Evolutionary conservation across 1,140 invertebrate genomes (phyloP).

Genomic region (Drosophila subobscura): DNA sequence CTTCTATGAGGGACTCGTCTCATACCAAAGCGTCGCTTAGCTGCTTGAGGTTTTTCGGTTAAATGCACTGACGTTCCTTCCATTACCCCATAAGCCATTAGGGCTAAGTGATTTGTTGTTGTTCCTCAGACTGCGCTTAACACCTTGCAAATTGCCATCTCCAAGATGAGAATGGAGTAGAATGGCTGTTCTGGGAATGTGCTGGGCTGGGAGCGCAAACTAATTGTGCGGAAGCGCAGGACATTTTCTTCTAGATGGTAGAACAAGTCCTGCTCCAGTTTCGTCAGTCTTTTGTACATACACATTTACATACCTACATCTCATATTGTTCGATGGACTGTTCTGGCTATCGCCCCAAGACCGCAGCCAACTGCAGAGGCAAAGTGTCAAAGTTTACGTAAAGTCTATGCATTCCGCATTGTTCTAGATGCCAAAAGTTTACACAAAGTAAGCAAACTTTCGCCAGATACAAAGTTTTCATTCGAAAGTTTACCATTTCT

Average conservation of each 20-base stretch:
- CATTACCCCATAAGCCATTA: conserved; percentile 69
- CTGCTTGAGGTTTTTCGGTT: conserved; percentile 80
- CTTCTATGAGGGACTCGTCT: conserved; percentile 19
- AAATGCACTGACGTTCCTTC: conserved; percentile 58
- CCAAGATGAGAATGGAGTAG: conserved; percentile 9
- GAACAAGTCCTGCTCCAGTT: conserved; percentile 60
- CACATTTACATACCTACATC: conserved; percentile 1
- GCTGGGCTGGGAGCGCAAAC: conserved; percentile 40
- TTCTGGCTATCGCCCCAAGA: conserved; percentile 3
- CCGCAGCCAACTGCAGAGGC: conserved; percentile 25
- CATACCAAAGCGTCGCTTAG: conserved; percentile 45
- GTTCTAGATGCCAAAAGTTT: conserved; percentile 58
- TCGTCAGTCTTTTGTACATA: conserved; percentile 19
- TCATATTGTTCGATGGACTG: conserved; percentile 14
- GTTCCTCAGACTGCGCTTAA: conserved; percentile 45
- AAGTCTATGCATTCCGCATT: conserved; percentile 44
- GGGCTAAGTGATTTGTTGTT: conserved; percentile 81
- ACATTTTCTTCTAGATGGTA: conserved; percentile 38
- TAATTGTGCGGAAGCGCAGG: conserved; percentile 74
- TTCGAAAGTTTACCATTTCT: conserved; percentile 41
- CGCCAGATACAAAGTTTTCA: conserved; percentile 67
- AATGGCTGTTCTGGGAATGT: neutral
- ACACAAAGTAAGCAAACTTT: conserved; percentile 68
- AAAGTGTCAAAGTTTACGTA: conserved; percentile 72
- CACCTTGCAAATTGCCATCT: conserved; percentile 73